Base-by-base conservation (phyloP, 1,140 invertebrate species). In the Manduca sexta region DNA sequence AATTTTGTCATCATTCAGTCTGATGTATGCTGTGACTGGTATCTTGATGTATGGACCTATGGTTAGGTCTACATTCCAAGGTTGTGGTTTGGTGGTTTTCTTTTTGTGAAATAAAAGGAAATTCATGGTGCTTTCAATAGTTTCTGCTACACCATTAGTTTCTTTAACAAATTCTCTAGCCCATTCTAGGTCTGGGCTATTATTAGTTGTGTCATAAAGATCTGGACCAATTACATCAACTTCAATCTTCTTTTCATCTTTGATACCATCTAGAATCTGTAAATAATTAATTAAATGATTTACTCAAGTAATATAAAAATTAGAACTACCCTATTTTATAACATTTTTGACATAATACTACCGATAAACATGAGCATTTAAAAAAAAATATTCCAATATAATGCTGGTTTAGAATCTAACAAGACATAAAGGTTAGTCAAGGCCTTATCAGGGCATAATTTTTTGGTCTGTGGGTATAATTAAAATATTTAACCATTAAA, bases 41-140 rank as follows among this genome's bases (percentile, higher is more conserved):
- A 87, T 86, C 56, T 74, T 79, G 12, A 86, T 76, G 55, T 81
- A 73, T 21, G 80, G 71, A 5, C 83, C 82, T 55, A 87, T 82
- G 51, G 65, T 70, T 17, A 87, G 52, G 55, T 86, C 79, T 6
- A 75, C 70, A 73, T 86, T 81, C 80, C 83, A 84, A 2, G 79
- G 69, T 1, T 43, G 45, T 3, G 76, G 49, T 42, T 69, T 74
- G 2, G 68, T 51, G 17, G 58, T 8, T 8, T 43, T 86, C 40
- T 73, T 85, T 45, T 73, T 78, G 48, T 86, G 81, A 44, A 81
- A 86, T 7, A 79, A 41, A 17, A 85, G 59, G 59, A 80, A 80
- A 38, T 60, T 69, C 67, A 82, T 76, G 4, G 76, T 71, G 16
- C 74, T 64, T 47, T 85, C 76, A 56, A 87, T 84, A 38, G 69